These are phyloP conservation scores for Aphelinus certus DNA, from an alignment of 1,140 invertebrate species.

Conservation along the genomic window DNA sequence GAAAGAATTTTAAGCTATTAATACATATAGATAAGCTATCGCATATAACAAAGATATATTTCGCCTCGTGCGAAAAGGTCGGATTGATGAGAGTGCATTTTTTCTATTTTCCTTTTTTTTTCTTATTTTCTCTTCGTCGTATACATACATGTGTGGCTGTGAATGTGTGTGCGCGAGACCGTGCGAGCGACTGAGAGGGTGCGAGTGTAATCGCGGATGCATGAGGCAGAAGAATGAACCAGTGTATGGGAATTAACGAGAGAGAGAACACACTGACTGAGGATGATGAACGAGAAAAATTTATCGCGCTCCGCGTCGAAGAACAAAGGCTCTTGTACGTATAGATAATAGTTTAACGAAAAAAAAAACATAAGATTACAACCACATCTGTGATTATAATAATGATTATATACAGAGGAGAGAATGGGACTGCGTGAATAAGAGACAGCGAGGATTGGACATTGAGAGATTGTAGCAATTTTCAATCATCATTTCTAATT, in stretches of 20 bases:
- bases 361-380: conserved; percentile 46
- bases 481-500: neutral
- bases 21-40: conserved; percentile 7
- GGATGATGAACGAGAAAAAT: conserved; percentile 25
- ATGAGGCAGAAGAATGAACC: neutral
- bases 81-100: conserved; percentile 30
- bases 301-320: conserved; percentile 49
- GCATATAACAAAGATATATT: neutral
- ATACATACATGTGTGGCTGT: neutral
- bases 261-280: conserved; percentile 38
- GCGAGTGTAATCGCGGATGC: neutral
- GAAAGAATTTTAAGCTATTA: conserved; percentile 13
- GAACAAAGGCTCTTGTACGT: conserved; percentile 52
- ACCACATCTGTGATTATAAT: conserved; percentile 58
- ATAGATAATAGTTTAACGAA: conserved; percentile 41
- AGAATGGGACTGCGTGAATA: conserved; percentile 40
- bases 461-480: neutral
- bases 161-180: too few relatives aligned
- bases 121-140: neutral
- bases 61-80: conserved; percentile 16
- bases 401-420: conserved; percentile 51
- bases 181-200: too few relatives aligned
- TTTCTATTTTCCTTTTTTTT: conserved; percentile 1
- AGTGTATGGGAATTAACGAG: neutral
- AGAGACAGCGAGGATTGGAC: neutral